Percentiles rank a stretch among this genome's conserved stretches.
Conservation (phyloP, 30 jellyfish, hydroid and myxozoan species). For the Pelagia noctiluca region DNA sequence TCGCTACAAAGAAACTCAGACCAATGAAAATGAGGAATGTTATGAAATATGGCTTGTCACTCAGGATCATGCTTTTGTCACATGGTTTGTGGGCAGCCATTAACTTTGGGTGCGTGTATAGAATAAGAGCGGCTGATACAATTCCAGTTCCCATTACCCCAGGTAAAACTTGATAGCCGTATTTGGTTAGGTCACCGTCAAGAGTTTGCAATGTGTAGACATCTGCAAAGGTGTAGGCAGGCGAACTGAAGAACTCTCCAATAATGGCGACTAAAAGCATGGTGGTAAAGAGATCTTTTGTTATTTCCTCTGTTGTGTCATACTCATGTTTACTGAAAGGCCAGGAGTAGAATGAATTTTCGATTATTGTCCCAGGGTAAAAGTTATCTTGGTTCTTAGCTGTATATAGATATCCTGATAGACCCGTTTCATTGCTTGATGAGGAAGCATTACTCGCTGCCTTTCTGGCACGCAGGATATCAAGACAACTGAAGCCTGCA, state of each 20-base stretch:
- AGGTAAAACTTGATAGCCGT: conserved; percentile 82
- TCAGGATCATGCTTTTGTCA: conserved; percentile 65
- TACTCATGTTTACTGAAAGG: conserved; percentile 72
- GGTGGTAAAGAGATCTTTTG: conserved; percentile 50
- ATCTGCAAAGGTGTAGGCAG: conserved; percentile 91
- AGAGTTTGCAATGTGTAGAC: conserved; percentile 82
- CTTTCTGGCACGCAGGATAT: conserved; percentile 51
- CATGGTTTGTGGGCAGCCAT: conserved; percentile 37
- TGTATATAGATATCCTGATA: conserved; percentile 8
- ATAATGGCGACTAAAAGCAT: conserved; percentile 57
- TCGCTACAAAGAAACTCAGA: conserved; percentile 59
- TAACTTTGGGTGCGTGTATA: conserved; percentile 34
- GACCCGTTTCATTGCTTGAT: conserved; percentile 28
- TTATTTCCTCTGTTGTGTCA: conserved; percentile 54
- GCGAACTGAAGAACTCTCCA: conserved; percentile 93
- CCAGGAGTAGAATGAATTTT: conserved; percentile 80
- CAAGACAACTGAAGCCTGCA: conserved; percentile 66
- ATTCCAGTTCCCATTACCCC: conserved; percentile 84
- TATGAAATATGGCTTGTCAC: conserved; percentile 73
- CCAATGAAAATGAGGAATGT: conserved; percentile 68
- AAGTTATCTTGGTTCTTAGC: conserved; percentile 12
- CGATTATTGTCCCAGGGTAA: conserved; percentile 75
- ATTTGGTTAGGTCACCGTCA: conserved; percentile 39
- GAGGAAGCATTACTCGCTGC: conserved; percentile 13
- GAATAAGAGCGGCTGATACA: conserved; percentile 36